Evolutionary conservation across 2,113 vertebrate genomes (phyloP).

Genomic region (Tachuris rubrigastra): DNA sequence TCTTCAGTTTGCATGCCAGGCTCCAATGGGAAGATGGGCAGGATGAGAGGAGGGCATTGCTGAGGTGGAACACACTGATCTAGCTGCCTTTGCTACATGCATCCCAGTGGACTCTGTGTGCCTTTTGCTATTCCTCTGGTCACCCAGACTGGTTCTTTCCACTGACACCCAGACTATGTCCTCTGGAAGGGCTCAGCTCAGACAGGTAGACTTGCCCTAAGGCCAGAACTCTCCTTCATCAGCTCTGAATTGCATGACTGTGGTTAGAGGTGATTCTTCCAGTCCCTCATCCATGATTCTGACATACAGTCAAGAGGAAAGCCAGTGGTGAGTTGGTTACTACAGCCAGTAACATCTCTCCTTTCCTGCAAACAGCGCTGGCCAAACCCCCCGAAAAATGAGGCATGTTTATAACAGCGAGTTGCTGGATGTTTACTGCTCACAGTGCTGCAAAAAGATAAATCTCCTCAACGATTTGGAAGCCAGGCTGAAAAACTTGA

Average conservation of each 20-base stretch:
- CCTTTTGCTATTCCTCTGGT: not conserved
- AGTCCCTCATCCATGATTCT: not conserved
- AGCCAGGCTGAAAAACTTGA: slow-evolving; percentile 91
- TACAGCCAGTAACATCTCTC: slow-evolving; percentile 45
- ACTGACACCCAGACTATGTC: not conserved
- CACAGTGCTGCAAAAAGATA: slow-evolving; percentile 97
- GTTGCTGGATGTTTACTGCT: slow-evolving; percentile 90
- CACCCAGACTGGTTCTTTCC: not conserved
- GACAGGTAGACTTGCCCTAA: not conserved
- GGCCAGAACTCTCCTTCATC: not conserved
- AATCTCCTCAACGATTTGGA: slow-evolving; percentile 95
- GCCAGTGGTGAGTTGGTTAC: not conserved
- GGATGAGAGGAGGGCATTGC: not conserved
- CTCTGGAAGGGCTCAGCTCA: not conserved
- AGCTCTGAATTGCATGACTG: not conserved
- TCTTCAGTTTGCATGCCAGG: slow-evolving; percentile 10
- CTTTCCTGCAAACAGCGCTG: slow-evolving; percentile 79
- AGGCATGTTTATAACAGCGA: slow-evolving; percentile 83
- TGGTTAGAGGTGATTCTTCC: not conserved
- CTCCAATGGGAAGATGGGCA: not conserved
- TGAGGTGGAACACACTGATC: not conserved
- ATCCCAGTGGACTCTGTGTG: not conserved
- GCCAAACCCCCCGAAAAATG: slow-evolving; percentile 91
- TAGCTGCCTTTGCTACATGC: not conserved
- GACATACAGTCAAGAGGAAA: not conserved